Evolutionary conservation across 92 coral and sea anemone genomes (phyloP).

Genomic region (Zoanthus sociatus): DNA sequence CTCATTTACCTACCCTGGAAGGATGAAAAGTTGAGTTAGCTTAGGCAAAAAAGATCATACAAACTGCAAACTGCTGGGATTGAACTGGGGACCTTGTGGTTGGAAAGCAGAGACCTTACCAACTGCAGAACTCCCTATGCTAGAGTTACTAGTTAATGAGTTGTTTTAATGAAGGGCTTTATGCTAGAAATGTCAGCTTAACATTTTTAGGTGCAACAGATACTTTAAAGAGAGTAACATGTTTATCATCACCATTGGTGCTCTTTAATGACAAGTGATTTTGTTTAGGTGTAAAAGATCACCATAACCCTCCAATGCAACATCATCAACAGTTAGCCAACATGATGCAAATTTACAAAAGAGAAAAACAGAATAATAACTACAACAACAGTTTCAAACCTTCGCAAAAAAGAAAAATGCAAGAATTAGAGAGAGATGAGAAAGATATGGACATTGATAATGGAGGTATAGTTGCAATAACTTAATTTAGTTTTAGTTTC

Average conservation of each 20-base stretch:
- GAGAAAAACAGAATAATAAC: not conserved
- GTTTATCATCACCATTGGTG: not conserved
- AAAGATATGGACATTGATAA: conserved; percentile 93
- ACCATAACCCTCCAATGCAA: conserved; percentile 75
- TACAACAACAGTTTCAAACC: not conserved
- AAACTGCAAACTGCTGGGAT: too few species aligned
- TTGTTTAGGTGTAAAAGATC: conserved; percentile 71
- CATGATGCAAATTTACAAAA: conserved; percentile 55
- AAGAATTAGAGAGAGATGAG: conserved; percentile 61
- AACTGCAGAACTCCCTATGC: too few species aligned
- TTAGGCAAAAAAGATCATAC: too few species aligned
- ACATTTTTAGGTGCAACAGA: too few species aligned
- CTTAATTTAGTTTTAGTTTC: not conserved
- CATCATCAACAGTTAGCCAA: conserved; percentile 65
- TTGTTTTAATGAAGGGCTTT: too few species aligned
- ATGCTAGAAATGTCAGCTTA: too few species aligned
- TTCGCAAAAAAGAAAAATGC: conserved; percentile 64
- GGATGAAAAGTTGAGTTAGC: too few species aligned
- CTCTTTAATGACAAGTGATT: not conserved
- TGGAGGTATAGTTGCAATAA: conserved; percentile 62
- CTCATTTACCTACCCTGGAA: too few species aligned
- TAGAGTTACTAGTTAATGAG: too few species aligned
- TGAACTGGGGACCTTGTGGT: too few species aligned
- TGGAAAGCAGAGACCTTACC: too few species aligned
- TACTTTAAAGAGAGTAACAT: too few species aligned